Evolutionary conservation across 1,140 invertebrate species (phyloP).

Genomic region (Sarcophaga peregrina): DNA sequence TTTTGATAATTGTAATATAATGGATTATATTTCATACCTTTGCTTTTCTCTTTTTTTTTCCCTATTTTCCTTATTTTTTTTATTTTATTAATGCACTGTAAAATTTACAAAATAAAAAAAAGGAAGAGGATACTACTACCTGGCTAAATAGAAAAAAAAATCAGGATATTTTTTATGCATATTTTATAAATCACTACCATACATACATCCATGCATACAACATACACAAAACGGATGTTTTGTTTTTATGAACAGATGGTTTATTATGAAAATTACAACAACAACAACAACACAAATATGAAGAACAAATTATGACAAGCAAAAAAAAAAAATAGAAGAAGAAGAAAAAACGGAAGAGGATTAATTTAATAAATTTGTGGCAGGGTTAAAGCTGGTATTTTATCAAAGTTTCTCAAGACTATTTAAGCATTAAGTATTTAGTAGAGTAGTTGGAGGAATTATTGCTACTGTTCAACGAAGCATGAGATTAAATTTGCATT

Average conservation of each 20-base stretch:
- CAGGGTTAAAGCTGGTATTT: not conserved
- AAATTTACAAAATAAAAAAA: not conserved
- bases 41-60: too few relatives aligned
- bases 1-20: constrained; percentile 23
- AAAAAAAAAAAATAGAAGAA: too few relatives aligned
- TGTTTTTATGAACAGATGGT: not conserved
- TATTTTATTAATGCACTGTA: not conserved
- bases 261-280: not conserved
- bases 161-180: not conserved
- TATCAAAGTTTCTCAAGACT: not conserved
- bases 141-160: not conserved
- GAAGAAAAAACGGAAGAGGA: not conserved
- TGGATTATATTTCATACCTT: not conserved
- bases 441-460: not conserved
- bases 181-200: not conserved
- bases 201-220: too few relatives aligned
- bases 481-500: not conserved
- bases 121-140: too few relatives aligned
- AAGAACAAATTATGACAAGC: constrained; percentile 3
- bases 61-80: too few relatives aligned
- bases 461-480: not conserved
- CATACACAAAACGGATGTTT: too few relatives aligned
- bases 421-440: not conserved
- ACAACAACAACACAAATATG: not conserved
- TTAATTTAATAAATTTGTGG: not conserved